Evolutionary conservation across 2,797 vertebrate genomes (phyloP).

Genomic region (Eleutherodactylus coqui): DNA sequence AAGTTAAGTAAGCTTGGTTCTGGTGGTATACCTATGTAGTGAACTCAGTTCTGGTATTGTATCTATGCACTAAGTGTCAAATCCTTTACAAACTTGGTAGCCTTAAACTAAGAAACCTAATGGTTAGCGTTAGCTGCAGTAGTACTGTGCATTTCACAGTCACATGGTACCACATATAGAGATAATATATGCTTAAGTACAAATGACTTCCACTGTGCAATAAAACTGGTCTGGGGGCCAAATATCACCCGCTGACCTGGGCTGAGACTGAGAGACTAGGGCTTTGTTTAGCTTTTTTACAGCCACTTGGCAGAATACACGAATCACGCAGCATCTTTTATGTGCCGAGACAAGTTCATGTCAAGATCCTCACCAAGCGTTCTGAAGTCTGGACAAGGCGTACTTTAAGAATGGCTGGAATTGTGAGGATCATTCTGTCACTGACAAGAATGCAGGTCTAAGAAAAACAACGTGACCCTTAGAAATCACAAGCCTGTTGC

Average conservation of each 20-base stretch:
- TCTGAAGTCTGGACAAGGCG: slow-evolving; percentile 4
- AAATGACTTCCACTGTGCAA: not conserved
- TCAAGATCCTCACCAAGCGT: not conserved
- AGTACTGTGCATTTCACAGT: not conserved
- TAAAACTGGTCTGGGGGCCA: not conserved
- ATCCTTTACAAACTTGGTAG: no score
- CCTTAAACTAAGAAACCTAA: no score
- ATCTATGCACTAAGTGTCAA: no score
- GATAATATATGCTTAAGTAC: not conserved
- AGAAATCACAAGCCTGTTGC: not conserved
- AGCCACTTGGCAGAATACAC: not conserved
- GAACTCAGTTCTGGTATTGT: no score
- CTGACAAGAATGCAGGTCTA: not conserved
- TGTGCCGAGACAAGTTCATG: slow-evolving; percentile 10
- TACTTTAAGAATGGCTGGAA: not conserved
- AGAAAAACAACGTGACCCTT: not conserved
- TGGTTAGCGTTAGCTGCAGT: not conserved
- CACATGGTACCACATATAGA: not conserved
- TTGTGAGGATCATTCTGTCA: not conserved
- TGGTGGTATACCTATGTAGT: no score
- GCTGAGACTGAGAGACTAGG: not conserved
- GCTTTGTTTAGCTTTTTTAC: slow-evolving; percentile 13
- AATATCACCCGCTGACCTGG: not conserved
- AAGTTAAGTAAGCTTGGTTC: no score
- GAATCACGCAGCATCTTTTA: not conserved